Conservation (phyloP, 2,797 vertebrate species). For the Dipus sagitta region DNA sequence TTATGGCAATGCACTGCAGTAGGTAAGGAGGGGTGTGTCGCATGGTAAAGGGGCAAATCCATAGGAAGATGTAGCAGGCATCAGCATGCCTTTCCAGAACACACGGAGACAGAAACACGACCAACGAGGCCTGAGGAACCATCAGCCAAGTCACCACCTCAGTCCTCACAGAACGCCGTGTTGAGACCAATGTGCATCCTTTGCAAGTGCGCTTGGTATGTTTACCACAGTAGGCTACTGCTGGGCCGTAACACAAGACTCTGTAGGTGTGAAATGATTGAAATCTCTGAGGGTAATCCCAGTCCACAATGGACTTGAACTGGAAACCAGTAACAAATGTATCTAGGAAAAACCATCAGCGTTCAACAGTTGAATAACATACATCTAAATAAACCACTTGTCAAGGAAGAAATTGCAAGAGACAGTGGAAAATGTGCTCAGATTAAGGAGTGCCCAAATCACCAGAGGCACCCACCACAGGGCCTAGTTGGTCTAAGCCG, state of each 20-base stretch:
- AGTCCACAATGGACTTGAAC: not conserved
- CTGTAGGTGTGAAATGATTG: not conserved
- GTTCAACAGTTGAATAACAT: not conserved
- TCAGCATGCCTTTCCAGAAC: not conserved
- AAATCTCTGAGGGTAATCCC: not conserved
- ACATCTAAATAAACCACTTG: not conserved
- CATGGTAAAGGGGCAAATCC: not conserved
- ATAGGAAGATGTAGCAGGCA: not conserved
- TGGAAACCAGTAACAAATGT: not conserved
- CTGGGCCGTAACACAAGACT: not conserved
- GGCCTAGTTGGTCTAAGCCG: constrained; percentile 5
- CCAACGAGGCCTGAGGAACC: too few species aligned
- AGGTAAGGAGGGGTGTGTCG: not conserved
- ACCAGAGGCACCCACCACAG: not conserved
- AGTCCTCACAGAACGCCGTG: too few species aligned
- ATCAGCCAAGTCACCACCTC: too few species aligned
- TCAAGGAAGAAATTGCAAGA: not conserved
- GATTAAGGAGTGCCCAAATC: not conserved
- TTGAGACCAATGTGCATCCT: too few species aligned
- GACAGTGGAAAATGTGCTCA: not conserved
- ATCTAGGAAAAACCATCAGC: not conserved
- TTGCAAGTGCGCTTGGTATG: too few species aligned
- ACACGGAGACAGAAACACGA: not conserved
- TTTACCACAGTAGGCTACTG: not conserved
- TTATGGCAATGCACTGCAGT: not conserved